A percentile compares a stretch with the other conserved stretches of the same genome.
Conservation (phyloP, 2,888 invertebrate species). For the Dryobotodes eremita region DNA sequence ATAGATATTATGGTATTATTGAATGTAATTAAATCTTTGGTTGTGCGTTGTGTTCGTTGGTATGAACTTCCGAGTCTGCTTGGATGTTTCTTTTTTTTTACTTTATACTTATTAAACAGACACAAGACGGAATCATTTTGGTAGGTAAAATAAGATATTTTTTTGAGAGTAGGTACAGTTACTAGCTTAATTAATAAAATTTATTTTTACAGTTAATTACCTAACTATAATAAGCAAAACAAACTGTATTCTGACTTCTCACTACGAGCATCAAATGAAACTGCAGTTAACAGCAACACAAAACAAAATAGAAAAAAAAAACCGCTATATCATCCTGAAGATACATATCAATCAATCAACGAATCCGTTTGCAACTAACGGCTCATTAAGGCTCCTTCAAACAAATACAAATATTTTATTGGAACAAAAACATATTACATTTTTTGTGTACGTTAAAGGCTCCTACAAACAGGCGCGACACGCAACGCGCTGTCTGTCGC, state of each 20-base stretch:
- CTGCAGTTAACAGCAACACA: neutral
- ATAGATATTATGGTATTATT: conserved; percentile 34
- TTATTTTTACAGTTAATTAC: neutral
- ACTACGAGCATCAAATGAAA: neutral
- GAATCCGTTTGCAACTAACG: conserved; percentile 21
- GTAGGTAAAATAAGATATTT: too few relatives aligned
- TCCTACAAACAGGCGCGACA: too few relatives aligned
- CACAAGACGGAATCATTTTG: neutral
- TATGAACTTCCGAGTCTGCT: neutral
- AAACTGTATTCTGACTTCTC: neutral
- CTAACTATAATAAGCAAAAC: conserved; percentile 2
- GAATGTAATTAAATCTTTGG: conserved; percentile 3
- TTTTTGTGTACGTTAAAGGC: too few relatives aligned
- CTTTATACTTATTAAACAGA: neutral
- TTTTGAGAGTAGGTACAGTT: neutral
- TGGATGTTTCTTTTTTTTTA: neutral
- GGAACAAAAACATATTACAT: too few relatives aligned
- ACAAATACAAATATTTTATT: too few relatives aligned
- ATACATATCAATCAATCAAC: conserved; percentile 28
- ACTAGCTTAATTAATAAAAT: neutral
- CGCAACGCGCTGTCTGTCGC: too few relatives aligned
- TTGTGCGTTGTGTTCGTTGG: neutral
- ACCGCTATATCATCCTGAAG: conserved; percentile 17
- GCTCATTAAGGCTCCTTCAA: conserved; percentile 17
- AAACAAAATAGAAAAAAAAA: neutral